These are phyloP conservation scores for Mongoloraphidia duomilia DNA, from an alignment of 2,888 invertebrate species.

Conservation along the genomic window DNA sequence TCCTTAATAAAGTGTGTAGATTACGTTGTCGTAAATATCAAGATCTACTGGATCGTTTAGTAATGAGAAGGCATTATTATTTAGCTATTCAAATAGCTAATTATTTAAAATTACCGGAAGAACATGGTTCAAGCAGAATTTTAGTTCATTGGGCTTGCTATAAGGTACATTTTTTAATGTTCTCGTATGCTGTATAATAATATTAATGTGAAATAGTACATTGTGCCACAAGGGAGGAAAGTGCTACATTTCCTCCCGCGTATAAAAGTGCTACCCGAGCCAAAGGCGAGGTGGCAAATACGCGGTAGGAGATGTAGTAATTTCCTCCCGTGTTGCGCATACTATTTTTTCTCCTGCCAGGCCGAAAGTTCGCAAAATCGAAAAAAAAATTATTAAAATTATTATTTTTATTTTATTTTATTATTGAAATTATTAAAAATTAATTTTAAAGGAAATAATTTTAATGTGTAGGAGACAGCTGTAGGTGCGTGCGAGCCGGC, in stretches of 20 bases:
- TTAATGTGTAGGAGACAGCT: no score
- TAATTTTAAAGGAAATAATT: no score
- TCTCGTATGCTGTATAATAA: background rate
- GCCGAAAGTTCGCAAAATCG: no score
- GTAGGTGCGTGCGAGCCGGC: no score
- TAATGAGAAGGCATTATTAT: conserved; percentile 77
- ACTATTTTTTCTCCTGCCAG: no score
- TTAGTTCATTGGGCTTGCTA: conserved; percentile 94
- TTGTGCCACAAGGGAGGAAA: no score
- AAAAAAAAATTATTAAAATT: no score
- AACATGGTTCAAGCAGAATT: conserved; percentile 67
- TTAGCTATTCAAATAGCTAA: conserved; percentile 82
- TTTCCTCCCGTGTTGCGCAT: no score
- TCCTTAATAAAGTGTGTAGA: conserved; percentile 25
- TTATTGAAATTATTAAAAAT: no score
- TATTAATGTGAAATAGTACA: background rate
- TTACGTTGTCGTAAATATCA: conserved; percentile 54
- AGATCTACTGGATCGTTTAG: conserved; percentile 72
- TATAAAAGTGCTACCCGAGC: background rate
- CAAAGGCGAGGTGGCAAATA: background rate
- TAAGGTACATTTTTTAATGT: conserved; percentile 44
- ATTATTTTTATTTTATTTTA: no score
- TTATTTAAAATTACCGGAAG: conserved; percentile 70
- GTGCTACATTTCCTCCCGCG: background rate
- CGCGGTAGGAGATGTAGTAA: no score